These are phyloP conservation scores for Onchidella celtica DNA, from an alignment of 2,888 invertebrate genomes.

Conservation along the genomic window DNA sequence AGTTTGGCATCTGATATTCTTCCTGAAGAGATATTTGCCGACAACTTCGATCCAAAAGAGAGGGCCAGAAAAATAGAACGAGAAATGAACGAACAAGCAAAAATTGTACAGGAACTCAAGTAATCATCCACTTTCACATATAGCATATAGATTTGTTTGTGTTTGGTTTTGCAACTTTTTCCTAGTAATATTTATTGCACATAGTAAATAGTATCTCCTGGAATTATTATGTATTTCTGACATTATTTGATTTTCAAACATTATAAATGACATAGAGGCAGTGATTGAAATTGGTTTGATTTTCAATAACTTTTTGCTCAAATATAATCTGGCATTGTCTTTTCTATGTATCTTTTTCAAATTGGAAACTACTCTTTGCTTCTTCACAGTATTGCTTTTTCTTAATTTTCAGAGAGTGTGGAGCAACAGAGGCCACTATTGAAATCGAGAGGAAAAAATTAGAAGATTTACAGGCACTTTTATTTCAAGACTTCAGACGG, in stretches of 20 bases:
- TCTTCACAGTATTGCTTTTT: neutral
- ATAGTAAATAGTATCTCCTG: no score
- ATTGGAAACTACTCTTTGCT: no score
- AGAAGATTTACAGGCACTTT: constrained; percentile 94
- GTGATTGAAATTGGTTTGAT: no score
- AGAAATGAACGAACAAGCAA: constrained; percentile 98
- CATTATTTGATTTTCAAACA: no score
- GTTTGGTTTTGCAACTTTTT: no score
- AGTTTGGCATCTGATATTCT: constrained; percentile 86
- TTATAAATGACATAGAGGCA: no score
- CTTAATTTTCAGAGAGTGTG: constrained; percentile 84
- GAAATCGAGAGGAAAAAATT: constrained; percentile 95
- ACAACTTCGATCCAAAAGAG: constrained; percentile 79
- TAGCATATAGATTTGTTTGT: no score
- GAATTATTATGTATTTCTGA: no score
- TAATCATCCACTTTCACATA: constrained; percentile 55
- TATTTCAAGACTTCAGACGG: constrained; percentile 95
- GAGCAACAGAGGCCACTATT: constrained; percentile 93
- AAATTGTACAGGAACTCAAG: constrained; percentile 94
- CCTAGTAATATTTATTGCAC: no score
- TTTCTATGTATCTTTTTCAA: no score
- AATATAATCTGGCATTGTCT: no score
- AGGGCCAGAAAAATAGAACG: constrained; percentile 96
- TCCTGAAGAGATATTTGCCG: constrained; percentile 85
- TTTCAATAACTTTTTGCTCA: no score